These are phyloP conservation scores for Brenthis daphne DNA, from an alignment of 2,888 invertebrate species.

Conservation along the genomic window DNA sequence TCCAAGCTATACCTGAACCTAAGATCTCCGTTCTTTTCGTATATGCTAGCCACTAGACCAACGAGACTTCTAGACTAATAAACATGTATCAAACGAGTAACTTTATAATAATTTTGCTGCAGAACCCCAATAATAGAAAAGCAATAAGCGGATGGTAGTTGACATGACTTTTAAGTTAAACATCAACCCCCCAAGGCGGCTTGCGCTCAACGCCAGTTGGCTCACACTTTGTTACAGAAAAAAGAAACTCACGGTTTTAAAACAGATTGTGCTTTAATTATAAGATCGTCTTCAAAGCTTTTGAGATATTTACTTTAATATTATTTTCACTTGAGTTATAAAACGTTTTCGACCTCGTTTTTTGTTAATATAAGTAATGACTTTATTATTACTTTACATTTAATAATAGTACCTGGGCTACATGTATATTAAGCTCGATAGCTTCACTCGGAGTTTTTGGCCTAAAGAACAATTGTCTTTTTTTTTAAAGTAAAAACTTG, in stretches of 20 bases:
- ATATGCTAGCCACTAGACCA: too few relatives aligned
- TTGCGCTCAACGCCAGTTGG: background rate
- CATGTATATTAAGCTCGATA: too few relatives aligned
- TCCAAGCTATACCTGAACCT: too few relatives aligned
- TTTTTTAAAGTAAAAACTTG: too few relatives aligned
- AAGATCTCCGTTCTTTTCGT: too few relatives aligned
- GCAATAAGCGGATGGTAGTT: background rate
- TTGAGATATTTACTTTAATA: background rate
- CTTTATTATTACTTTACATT: background rate
- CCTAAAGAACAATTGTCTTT: too few relatives aligned
- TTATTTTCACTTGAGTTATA: background rate
- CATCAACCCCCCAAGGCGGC: background rate
- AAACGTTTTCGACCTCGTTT: background rate
- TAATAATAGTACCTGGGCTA: too few relatives aligned
- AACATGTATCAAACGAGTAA: background rate
- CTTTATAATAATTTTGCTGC: background rate
- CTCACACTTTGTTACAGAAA: constrained; percentile 12
- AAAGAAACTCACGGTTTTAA: background rate
- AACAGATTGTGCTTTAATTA: constrained; percentile 3
- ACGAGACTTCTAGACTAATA: background rate
- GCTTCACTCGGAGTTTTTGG: too few relatives aligned
- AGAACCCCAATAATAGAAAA: background rate
- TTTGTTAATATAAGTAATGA: background rate
- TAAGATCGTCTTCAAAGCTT: background rate
- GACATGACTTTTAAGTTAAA: constrained; percentile 13